phyloP scores from a whole-genome alignment of 2,888 invertebrate genomes.

The Cantharis rufa region DNA sequence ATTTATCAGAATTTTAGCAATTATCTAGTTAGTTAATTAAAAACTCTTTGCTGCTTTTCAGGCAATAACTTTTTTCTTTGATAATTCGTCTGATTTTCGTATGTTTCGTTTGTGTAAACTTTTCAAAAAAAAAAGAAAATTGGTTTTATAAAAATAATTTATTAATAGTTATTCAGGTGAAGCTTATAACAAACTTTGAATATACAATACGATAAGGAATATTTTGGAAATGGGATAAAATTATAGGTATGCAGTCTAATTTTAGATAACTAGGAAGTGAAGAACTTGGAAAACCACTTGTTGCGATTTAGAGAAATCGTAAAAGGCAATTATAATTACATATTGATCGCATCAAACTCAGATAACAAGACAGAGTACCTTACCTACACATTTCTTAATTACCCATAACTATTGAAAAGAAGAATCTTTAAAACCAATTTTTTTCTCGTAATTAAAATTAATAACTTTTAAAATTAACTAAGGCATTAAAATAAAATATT shows the following conservation, averaged over 20 bases:
- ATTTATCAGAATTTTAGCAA: too few species aligned
- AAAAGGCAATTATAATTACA: not conserved
- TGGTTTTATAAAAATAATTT: not conserved
- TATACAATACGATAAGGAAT: not conserved
- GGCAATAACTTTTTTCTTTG: not conserved
- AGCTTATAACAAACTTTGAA: not conserved
- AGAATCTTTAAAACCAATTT: not conserved
- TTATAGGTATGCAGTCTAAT: not conserved
- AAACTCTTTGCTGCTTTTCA: not conserved
- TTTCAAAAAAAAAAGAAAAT: not conserved
- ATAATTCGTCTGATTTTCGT: not conserved
- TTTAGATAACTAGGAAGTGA: not conserved
- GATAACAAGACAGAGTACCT: not conserved
- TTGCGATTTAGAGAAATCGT: not conserved
- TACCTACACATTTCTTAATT: not conserved
- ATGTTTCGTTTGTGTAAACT: not conserved
- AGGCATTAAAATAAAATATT: too few species aligned
- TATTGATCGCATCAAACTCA: not conserved
- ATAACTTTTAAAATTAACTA: too few species aligned
- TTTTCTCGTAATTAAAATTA: not conserved
- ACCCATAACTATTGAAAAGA: not conserved
- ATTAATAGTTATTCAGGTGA: not conserved
- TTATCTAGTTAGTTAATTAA: not conserved
- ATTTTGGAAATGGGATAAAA: not conserved
- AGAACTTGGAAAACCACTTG: not conserved